A percentile compares a stretch with the other conserved stretches of the same genome.
Evolutionary conservation across 2,113 vertebrate genomes (phyloP).

Genomic region (Glareola pratincola): DNA sequence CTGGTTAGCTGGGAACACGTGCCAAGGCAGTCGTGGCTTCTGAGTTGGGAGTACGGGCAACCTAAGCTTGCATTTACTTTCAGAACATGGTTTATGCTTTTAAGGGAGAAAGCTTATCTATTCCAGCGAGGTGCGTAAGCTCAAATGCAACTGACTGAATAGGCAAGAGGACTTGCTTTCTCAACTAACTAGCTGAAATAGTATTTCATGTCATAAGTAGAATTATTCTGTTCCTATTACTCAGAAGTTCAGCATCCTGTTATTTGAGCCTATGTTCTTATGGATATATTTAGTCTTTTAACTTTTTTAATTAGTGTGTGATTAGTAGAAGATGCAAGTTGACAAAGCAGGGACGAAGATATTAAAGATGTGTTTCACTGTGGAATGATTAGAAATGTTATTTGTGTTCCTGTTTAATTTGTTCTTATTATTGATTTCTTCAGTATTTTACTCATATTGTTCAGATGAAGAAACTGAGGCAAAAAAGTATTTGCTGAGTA

Average conservation of each 20-base stretch:
- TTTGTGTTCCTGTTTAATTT: background rate
- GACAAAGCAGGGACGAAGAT: background rate
- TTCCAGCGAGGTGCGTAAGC: background rate
- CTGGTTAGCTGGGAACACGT: background rate
- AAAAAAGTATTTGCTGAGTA: background rate
- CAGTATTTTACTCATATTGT: background rate
- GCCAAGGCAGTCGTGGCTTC: background rate
- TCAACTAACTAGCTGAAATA: background rate
- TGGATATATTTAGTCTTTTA: background rate
- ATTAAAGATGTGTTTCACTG: background rate
- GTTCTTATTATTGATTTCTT: background rate
- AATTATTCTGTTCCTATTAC: background rate
- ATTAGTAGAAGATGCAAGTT: background rate
- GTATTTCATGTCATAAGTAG: background rate
- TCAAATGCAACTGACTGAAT: background rate
- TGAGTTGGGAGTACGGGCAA: background rate
- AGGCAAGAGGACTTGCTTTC: background rate
- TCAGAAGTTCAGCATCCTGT: background rate
- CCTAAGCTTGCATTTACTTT: background rate
- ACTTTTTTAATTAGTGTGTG: background rate
- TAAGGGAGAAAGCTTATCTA: background rate
- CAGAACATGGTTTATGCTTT: background rate
- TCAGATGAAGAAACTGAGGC: background rate
- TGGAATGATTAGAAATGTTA: background rate
- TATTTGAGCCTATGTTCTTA: background rate